Conservation (phyloP, 2,113 vertebrate species). For the Myiozetetes cayanensis region DNA sequence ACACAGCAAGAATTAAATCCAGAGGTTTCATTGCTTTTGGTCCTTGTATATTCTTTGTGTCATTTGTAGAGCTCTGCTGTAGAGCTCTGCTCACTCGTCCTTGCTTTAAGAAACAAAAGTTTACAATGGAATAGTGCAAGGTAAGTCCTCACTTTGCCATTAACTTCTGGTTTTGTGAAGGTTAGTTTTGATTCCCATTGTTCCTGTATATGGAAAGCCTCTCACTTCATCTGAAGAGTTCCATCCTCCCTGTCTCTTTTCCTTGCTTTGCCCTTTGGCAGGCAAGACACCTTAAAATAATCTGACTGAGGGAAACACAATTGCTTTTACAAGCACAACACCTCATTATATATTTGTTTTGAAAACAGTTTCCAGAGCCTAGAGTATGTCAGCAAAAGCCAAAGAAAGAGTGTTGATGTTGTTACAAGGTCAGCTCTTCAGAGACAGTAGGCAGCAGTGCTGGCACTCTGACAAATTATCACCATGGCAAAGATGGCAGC, state of each 20-base stretch:
- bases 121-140: neutral
- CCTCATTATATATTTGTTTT: conserved; percentile 72
- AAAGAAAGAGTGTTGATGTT: conserved; percentile 62
- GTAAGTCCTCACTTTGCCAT: neutral
- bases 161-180: neutral
- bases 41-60: neutral
- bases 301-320: conserved; percentile 46
- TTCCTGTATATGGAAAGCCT: neutral
- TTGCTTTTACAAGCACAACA: conserved; percentile 68
- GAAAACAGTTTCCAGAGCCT: conserved; percentile 69
- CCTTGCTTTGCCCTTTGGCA: conserved; percentile 15
- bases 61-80: neutral
- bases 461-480: conserved; percentile 63
- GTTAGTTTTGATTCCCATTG: neutral
- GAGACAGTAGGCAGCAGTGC: conserved; percentile 36
- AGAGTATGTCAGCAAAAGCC: conserved; percentile 69
- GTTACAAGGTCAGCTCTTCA: conserved; percentile 73
- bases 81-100: neutral
- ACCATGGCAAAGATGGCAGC: conserved; percentile 48
- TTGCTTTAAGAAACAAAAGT: neutral
- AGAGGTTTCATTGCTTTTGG: neutral
- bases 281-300: conserved; percentile 38
- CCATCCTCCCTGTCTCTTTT: neutral
- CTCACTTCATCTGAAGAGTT: neutral
- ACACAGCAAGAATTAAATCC: neutral